Percentiles rank a stretch among this genome's conserved stretches.
Conservation (phyloP, 1,140 invertebrate species). For the Musca domestica region DNA sequence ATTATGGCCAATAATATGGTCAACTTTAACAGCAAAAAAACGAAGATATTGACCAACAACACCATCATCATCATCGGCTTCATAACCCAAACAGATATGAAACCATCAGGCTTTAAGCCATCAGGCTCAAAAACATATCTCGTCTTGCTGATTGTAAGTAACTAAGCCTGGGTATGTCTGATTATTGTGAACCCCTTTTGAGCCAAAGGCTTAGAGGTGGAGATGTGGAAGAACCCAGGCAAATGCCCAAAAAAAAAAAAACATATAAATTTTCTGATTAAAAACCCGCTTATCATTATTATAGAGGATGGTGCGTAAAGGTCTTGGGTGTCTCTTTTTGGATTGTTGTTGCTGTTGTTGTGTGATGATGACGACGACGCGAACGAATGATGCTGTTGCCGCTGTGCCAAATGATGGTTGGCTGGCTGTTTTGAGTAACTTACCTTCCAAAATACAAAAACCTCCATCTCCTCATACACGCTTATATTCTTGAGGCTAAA, state of each 20-base stretch:
- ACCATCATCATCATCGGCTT: too few species aligned
- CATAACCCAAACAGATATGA: not conserved
- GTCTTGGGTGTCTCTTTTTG: constrained; percentile 10
- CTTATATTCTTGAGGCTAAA: not conserved
- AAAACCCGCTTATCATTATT: constrained; percentile 55
- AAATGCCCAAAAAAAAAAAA: constrained; percentile 3
- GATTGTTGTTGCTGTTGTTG: constrained; percentile 9
- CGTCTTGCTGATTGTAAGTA: not conserved
- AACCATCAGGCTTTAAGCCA: not conserved
- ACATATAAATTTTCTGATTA: constrained; percentile 54
- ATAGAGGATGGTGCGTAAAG: constrained; percentile 33
- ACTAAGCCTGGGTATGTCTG: not conserved
- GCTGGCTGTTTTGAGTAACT: too few species aligned
- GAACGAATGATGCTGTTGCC: too few species aligned
- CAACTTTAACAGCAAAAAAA: not conserved
- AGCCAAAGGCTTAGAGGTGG: too few species aligned
- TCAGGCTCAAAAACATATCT: not conserved
- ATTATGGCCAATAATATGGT: not conserved
- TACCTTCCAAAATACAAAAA: too few species aligned
- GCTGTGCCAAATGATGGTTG: too few species aligned
- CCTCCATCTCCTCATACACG: too few species aligned
- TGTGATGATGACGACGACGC: not conserved
- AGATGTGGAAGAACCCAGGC: too few species aligned
- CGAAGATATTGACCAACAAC: too few species aligned
- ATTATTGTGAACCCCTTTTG: not conserved